phyloP scores from a whole-genome alignment of 2,113 vertebrate species.

The Scatophagus argus region DNA sequence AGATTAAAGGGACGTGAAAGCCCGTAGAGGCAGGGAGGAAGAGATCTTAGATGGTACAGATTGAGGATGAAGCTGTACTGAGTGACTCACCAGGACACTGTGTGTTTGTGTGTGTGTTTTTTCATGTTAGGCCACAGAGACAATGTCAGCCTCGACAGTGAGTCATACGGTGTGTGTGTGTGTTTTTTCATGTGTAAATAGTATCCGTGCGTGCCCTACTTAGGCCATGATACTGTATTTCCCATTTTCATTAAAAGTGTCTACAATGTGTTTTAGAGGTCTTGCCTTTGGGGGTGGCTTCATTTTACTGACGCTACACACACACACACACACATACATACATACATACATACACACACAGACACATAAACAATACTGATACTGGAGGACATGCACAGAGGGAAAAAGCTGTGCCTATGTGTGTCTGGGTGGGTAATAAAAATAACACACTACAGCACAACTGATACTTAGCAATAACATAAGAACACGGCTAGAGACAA shows the following conservation, averaged over 20 bases:
- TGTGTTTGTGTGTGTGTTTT: slow-evolving; percentile 34
- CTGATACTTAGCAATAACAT: neutral
- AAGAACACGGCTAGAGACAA: slow-evolving; percentile 5
- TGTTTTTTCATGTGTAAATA: slow-evolving; percentile 52
- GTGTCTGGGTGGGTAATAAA: neutral
- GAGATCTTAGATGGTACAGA: slow-evolving; percentile 36
- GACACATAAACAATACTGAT: slow-evolving; percentile 7
- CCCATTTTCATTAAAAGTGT: slow-evolving; percentile 34
- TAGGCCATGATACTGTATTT: slow-evolving; percentile 20
- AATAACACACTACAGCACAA: slow-evolving; percentile 20
- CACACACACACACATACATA: neutral
- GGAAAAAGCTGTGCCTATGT: neutral
- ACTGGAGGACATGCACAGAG: neutral
- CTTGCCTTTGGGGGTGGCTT: slow-evolving; percentile 1
- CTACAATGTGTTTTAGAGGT: slow-evolving; percentile 39
- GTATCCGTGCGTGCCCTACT: slow-evolving; percentile 23
- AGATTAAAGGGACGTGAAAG: slow-evolving; percentile 4
- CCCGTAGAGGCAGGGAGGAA: slow-evolving; percentile 10
- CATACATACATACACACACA: neutral
- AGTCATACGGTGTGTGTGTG: slow-evolving; percentile 46
- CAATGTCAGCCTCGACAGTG: slow-evolving; percentile 43
- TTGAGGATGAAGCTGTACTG: slow-evolving; percentile 33
- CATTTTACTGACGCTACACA: neutral
- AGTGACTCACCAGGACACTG: slow-evolving; percentile 54
- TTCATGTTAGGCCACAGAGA: slow-evolving; percentile 40